phyloP scores from a whole-genome alignment of 2,888 invertebrate genomes.

The Lucinisca nassula region DNA sequence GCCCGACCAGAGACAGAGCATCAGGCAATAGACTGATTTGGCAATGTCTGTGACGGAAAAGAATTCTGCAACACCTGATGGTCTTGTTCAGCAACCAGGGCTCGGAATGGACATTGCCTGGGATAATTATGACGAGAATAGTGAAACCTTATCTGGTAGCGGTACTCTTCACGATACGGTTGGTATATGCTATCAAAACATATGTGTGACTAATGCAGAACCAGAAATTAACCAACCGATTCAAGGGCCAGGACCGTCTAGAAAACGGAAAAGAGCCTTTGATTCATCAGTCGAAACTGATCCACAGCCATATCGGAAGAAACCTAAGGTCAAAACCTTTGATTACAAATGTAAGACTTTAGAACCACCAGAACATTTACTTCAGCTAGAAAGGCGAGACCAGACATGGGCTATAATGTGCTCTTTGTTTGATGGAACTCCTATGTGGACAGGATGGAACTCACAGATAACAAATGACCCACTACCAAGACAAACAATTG shows the following conservation, averaged over 20 bases:
- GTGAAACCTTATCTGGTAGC: conserved; percentile 55
- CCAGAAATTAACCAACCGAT: too few relatives aligned
- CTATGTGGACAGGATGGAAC: conserved; percentile 66
- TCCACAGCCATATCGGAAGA: conserved; percentile 51
- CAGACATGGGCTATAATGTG: conserved; percentile 1
- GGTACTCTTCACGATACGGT: conserved; percentile 64
- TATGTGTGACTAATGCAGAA: not conserved
- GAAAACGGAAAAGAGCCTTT: not conserved
- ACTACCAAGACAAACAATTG: conserved; percentile 52
- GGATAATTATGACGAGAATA: conserved; percentile 65
- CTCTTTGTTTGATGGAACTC: not conserved
- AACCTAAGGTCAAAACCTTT: conserved; percentile 34
- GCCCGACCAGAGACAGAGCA: too few relatives aligned
- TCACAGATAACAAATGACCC: conserved; percentile 32
- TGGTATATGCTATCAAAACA: conserved; percentile 63
- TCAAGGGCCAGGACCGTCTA: not conserved
- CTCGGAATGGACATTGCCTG: conserved; percentile 49
- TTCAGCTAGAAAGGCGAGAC: not conserved
- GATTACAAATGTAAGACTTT: not conserved
- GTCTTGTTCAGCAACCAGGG: conserved; percentile 24
- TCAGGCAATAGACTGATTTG: too few relatives aligned
- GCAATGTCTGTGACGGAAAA: conserved; percentile 17
- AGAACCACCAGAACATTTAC: not conserved
- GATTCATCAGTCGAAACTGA: not conserved
- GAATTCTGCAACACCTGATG: conserved; percentile 41